A percentile compares a stretch with the other conserved stretches of the same genome.
Conservation (phyloP, 2,113 vertebrate genomes). For the Centropus bengalensis region DNA sequence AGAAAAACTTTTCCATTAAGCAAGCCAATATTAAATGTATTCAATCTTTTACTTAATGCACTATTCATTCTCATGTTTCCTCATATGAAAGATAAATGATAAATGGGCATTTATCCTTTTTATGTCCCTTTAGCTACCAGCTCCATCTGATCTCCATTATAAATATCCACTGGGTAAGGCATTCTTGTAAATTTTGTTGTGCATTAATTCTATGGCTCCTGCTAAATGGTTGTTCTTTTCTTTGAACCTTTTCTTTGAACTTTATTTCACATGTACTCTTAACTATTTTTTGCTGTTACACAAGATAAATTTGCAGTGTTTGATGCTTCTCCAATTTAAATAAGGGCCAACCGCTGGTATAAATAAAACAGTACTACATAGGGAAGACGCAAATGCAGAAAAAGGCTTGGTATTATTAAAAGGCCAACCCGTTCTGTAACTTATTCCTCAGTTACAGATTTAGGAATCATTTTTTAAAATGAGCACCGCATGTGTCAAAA, state of each 20-base stretch:
- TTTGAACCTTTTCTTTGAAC: neutral
- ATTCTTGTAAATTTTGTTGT: neutral
- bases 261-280: neutral
- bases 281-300: neutral
- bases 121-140: neutral
- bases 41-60: neutral
- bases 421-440: neutral
- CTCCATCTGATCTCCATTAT: neutral
- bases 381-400: neutral
- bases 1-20: conserved; percentile 38
- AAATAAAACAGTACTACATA: neutral
- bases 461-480: neutral
- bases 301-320: neutral
- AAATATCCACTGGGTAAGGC: neutral
- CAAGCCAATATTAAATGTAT: conserved; percentile 10
- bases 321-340: neutral
- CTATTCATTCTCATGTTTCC: neutral
- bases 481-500: neutral
- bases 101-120: neutral
- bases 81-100: neutral
- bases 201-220: neutral
- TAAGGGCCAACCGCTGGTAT: neutral
- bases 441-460: neutral
- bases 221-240: neutral
- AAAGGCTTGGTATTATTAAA: neutral